Evolutionary conservation across 2,113 vertebrate species (phyloP).

Genomic region (Hydrolagus affinis): DNA sequence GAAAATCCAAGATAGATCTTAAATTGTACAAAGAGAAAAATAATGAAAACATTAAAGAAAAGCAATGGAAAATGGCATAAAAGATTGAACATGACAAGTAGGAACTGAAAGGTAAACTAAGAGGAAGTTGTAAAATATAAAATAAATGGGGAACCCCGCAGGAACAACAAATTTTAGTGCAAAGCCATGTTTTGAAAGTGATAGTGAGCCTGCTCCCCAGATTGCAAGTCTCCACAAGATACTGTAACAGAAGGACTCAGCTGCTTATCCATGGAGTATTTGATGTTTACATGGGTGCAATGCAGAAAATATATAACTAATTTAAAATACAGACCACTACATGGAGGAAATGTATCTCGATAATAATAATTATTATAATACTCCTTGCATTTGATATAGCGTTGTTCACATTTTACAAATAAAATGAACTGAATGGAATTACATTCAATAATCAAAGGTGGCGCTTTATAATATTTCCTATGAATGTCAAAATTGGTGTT

Average conservation of each 20-base stretch:
- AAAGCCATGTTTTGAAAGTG: not conserved
- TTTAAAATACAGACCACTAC: not conserved
- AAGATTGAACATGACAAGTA: not conserved
- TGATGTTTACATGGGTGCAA: not conserved
- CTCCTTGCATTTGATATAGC: no score
- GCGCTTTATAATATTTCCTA: not conserved
- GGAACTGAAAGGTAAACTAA: not conserved
- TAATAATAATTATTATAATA: no score
- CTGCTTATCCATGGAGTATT: not conserved
- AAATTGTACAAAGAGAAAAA: not conserved
- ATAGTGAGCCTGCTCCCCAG: not conserved
- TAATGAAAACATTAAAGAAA: not conserved
- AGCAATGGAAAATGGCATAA: not conserved
- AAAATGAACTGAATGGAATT: no score
- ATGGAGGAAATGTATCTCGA: not conserved
- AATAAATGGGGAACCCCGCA: not conserved
- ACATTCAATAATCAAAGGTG: not conserved
- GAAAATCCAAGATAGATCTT: not conserved
- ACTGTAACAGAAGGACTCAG: not conserved
- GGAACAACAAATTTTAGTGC: no score
- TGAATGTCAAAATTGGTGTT: not conserved
- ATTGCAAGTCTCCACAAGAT: not conserved
- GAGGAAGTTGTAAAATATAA: not conserved
- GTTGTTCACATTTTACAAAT: no score
- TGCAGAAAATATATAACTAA: no score